Evolutionary conservation across 92 coral and sea anemone species (phyloP).

Genomic region (Phymanthus crucifer): DNA sequence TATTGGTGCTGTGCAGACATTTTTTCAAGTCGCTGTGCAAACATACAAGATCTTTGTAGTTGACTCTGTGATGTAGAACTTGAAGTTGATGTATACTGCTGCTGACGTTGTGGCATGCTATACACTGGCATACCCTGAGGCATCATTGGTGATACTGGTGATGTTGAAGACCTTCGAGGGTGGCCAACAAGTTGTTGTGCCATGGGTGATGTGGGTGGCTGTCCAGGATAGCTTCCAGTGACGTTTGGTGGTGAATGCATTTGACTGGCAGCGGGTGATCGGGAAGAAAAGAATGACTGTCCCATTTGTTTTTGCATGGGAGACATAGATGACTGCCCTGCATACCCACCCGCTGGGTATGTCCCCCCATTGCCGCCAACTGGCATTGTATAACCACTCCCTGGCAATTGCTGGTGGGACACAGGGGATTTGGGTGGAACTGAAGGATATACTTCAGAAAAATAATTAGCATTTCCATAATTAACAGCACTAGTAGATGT

Average conservation of each 20-base stretch:
- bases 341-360: slow-evolving; percentile 44
- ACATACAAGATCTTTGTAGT: slow-evolving; percentile 71
- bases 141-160: slow-evolving; percentile 59
- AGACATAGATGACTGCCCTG: slow-evolving; percentile 58
- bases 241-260: slow-evolving; percentile 54
- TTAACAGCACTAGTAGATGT: slow-evolving; percentile 24
- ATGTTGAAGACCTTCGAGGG: slow-evolving; percentile 49
- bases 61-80: slow-evolving; percentile 27
- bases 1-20: slow-evolving; percentile 52
- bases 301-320: slow-evolving; percentile 56
- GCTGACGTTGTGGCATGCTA: slow-evolving; percentile 43
- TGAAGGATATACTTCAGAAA: slow-evolving; percentile 39
- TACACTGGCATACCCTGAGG: slow-evolving; percentile 56
- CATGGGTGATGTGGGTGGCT: slow-evolving; percentile 58
- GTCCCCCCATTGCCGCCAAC: slow-evolving; percentile 39
- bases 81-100: slow-evolving; percentile 44
- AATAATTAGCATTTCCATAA: slow-evolving; percentile 44
- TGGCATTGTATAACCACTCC: slow-evolving; percentile 38
- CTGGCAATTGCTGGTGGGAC: slow-evolving; percentile 32
- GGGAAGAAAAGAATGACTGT: slow-evolving; percentile 46
- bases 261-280: slow-evolving; percentile 56
- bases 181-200: slow-evolving; percentile 45
- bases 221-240: slow-evolving; percentile 53
- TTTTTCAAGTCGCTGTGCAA: slow-evolving; percentile 53
- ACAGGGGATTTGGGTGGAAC: slow-evolving; percentile 47